phyloP scores from a whole-genome alignment of 2,888 invertebrate species.

The Metacarcinus magister region DNA sequence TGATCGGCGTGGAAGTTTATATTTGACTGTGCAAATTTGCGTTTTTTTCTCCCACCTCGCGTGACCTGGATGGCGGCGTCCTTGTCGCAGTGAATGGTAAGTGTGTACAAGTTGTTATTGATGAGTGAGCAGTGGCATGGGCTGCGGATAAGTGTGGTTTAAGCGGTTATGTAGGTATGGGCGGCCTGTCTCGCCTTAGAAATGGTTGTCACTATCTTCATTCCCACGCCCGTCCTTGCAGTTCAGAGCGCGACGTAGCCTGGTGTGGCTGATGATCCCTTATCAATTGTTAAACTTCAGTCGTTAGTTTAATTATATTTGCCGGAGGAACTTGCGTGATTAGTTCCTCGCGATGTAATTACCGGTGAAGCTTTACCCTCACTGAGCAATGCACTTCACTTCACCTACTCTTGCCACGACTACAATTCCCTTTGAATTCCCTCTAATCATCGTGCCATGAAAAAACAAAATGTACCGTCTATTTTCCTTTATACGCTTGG shows the following conservation, averaged over 20 bases:
- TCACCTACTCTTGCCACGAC: neutral
- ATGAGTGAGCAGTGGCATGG: neutral
- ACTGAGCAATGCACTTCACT: neutral
- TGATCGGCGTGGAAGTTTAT: neutral
- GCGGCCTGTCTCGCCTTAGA: neutral
- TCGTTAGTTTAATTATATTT: neutral
- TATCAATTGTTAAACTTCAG: constrained; percentile 21
- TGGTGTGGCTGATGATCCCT: neutral
- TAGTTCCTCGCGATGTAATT: constrained; percentile 6
- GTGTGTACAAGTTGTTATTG: neutral
- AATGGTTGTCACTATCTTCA: no score
- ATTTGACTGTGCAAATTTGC: neutral
- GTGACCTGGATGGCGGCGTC: neutral
- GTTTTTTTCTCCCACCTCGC: neutral
- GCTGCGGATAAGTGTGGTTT: no score
- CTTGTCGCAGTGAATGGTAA: neutral
- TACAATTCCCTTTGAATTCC: neutral
- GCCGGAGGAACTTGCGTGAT: neutral
- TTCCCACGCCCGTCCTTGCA: neutral
- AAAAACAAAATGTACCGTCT: neutral
- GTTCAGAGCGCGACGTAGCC: neutral
- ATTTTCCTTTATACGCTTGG: neutral
- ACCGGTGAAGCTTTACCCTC: neutral
- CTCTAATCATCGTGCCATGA: neutral
- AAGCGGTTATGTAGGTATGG: no score